Percentiles rank a stretch among this genome's conserved stretches.
Conservation (phyloP, 2,797 vertebrate genomes). For the Sciaenops ocellatus region DNA sequence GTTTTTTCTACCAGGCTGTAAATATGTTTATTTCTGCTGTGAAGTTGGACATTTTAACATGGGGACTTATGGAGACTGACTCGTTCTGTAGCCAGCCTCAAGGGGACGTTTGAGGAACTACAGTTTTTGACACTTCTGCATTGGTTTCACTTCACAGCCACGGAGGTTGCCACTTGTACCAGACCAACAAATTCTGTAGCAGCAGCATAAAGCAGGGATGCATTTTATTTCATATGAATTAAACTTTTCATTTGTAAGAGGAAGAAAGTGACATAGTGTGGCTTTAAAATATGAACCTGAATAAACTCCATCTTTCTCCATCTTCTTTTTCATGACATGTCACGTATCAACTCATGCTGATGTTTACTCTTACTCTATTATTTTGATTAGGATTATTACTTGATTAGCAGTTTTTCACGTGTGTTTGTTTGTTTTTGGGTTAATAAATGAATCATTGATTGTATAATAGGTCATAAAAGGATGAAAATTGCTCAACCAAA, state of each 20-base stretch:
- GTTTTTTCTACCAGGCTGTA: no score
- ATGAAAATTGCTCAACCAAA: background rate
- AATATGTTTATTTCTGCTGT: no score
- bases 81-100: no score
- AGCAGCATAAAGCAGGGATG: background rate
- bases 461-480: background rate
- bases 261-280: background rate
- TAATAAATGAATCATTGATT: background rate
- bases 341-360: background rate
- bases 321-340: slow-evolving; percentile 2
- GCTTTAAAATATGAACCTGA: background rate
- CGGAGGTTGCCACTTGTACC: no score
- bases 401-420: no score
- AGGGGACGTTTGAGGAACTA: no score
- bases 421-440: no score
- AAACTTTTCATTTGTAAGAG: background rate
- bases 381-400: background rate
- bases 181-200: background rate
- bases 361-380: background rate
- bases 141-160: no score
- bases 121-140: no score
- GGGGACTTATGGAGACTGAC: no score
- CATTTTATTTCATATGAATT: background rate
- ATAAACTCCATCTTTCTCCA: background rate
- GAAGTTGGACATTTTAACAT: no score